phyloP scores from a whole-genome alignment of 1,140 invertebrate species.

The Aplysia californica region DNA sequence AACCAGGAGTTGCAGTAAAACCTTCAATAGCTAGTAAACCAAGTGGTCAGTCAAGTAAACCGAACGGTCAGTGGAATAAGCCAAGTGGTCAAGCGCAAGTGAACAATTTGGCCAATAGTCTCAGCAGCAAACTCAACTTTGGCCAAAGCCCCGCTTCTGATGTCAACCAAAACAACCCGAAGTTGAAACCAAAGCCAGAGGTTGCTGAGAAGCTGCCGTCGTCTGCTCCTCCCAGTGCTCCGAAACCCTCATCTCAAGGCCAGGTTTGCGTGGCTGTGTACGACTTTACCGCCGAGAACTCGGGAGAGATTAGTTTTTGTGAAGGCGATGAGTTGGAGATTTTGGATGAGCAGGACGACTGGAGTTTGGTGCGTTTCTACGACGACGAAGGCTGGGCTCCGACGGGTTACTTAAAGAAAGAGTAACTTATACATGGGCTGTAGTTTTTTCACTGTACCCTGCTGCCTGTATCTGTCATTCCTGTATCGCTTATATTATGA shows the following conservation, averaged over 20 bases:
- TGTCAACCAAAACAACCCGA: neutral
- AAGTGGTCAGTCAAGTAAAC: no score
- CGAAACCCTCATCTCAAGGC: neutral
- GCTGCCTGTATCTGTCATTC: no score
- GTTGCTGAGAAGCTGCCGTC: neutral
- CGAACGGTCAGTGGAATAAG: no score
- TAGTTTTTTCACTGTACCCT: no score
- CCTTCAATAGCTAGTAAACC: neutral
- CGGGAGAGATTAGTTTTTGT: slow-evolving; percentile 15
- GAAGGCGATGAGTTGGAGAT: slow-evolving; percentile 27
- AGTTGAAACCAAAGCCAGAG: neutral
- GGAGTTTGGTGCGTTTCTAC: slow-evolving; percentile 2
- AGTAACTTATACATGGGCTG: no score
- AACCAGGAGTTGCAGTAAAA: neutral
- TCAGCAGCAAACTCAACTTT: slow-evolving; percentile 25
- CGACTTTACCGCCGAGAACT: slow-evolving; percentile 13
- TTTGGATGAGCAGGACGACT: slow-evolving; percentile 14
- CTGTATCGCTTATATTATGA: no score
- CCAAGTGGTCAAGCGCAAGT: neutral
- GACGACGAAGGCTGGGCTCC: slow-evolving; percentile 26
- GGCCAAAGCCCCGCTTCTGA: neutral
- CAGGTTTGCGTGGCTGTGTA: neutral
- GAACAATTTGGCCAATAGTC: slow-evolving; percentile 12
- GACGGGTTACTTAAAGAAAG: slow-evolving; percentile 14
- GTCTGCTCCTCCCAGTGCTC: neutral